Evolutionary conservation across 2,797 vertebrate species (phyloP).

Genomic region (Mormyrops boulengeri): DNA sequence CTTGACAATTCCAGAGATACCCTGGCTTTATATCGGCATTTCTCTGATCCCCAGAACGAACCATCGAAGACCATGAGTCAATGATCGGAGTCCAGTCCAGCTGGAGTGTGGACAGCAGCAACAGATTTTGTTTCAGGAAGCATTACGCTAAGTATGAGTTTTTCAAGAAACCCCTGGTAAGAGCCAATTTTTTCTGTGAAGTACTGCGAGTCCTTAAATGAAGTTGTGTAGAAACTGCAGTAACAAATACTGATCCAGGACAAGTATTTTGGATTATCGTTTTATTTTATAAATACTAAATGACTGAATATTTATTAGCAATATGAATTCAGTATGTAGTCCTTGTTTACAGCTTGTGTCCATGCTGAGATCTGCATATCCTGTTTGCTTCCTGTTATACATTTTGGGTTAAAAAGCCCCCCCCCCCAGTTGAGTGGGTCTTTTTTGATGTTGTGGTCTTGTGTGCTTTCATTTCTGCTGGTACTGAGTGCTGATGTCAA

Average conservation of each 20-base stretch:
- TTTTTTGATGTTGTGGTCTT: background rate
- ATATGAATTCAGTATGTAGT: background rate
- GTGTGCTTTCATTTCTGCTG: background rate
- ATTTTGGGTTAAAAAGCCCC: background rate
- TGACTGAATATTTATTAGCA: background rate
- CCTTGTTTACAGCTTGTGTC: background rate
- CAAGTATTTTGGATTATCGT: background rate
- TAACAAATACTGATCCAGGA: background rate
- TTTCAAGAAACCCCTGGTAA: slow-evolving; percentile 93
- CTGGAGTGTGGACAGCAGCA: slow-evolving; percentile 84
- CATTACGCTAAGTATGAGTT: slow-evolving; percentile 97
- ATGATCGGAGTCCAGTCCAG: slow-evolving; percentile 82
- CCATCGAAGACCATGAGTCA: slow-evolving; percentile 90
- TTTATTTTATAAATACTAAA: background rate
- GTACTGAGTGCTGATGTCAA: background rate
- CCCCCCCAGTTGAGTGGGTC: background rate
- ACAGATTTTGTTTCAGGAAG: slow-evolving; percentile 88
- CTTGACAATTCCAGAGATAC: background rate
- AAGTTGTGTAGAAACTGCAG: background rate
- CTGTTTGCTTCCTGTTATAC: background rate
- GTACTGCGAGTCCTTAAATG: background rate
- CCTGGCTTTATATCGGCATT: background rate
- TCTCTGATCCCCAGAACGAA: slow-evolving; percentile 69
- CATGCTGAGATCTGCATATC: background rate
- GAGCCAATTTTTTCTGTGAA: slow-evolving; percentile 33